Evolutionary conservation across 2,113 vertebrate genomes (phyloP).

Genomic region (Myrmecobius fasciatus): DNA sequence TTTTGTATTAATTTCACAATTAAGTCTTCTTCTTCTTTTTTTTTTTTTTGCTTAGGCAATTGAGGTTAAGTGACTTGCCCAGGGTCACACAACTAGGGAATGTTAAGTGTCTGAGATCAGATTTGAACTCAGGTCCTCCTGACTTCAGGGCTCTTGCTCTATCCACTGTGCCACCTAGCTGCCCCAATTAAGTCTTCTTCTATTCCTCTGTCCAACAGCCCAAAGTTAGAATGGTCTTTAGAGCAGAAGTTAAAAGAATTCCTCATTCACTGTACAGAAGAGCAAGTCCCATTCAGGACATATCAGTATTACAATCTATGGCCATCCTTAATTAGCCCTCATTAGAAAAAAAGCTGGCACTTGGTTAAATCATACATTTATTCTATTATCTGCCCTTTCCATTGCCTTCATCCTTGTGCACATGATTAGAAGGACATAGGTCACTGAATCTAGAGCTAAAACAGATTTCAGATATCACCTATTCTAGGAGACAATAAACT

Average conservation of each 20-base stretch:
- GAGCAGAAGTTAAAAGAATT: not conserved
- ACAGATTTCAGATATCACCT: not conserved
- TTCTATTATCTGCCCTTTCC: not conserved
- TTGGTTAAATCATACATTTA: not conserved
- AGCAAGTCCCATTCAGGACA: no score
- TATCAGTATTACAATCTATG: not conserved
- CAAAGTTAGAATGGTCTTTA: not conserved
- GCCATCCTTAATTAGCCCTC: not conserved
- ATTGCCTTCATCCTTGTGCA: not conserved
- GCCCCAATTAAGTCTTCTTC: no score
- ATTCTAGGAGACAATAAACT: not conserved
- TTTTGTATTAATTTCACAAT: rapidly evolving
- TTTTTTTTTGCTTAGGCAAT: no score
- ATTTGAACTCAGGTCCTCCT: no score
- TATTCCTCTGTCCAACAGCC: not conserved
- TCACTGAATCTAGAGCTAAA: not conserved
- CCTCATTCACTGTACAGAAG: no score
- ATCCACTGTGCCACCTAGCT: no score
- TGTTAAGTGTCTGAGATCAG: no score
- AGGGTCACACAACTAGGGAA: no score
- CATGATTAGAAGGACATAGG: not conserved
- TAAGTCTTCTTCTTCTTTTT: no score
- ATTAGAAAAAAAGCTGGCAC: not conserved
- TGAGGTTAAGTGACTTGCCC: no score
- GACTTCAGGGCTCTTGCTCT: no score